phyloP scores from a whole-genome alignment of 2,888 invertebrate genomes.

The Eulithis testata region DNA sequence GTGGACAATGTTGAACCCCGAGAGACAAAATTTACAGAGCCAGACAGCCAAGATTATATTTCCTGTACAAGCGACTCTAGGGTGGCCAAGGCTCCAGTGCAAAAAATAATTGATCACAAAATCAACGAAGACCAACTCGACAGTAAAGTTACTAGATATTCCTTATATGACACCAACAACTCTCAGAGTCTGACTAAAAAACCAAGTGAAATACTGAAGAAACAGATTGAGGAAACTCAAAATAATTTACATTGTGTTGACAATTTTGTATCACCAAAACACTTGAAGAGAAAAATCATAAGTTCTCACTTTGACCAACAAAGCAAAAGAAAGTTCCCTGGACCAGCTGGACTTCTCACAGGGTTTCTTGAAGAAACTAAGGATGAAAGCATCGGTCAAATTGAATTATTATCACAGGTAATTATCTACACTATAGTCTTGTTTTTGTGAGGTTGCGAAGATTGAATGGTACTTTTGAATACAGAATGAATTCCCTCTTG shows the following conservation, averaged over 20 bases:
- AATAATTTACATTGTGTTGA: conserved; percentile 12
- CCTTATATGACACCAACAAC: neutral
- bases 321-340: conserved; percentile 77
- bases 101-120: conserved; percentile 4
- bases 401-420: conserved; percentile 78
- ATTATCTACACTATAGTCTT: too few relatives aligned
- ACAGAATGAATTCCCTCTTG: too few relatives aligned
- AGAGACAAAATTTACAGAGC: conserved; percentile 10
- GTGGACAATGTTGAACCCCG: conserved; percentile 29
- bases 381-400: conserved; percentile 66
- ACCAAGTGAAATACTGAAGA: neutral
- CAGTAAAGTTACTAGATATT: neutral
- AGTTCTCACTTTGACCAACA: conserved; percentile 72
- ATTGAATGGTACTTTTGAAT: too few relatives aligned
- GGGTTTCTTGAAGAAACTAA: conserved; percentile 62
- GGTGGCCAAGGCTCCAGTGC: conserved; percentile 17
- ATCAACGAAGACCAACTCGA: neutral
- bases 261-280: conserved; percentile 56
- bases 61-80: conserved; percentile 18
- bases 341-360: conserved; percentile 75
- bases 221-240: conserved; percentile 3
- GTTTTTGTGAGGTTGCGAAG: too few relatives aligned
- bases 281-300: conserved; percentile 72
- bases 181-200: neutral
- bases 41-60: conserved; percentile 21